A percentile compares a stretch with the other conserved stretches of the same genome.
Evolutionary conservation across 1,140 invertebrate species (phyloP).

Genomic region (Conus betulinus): DNA sequence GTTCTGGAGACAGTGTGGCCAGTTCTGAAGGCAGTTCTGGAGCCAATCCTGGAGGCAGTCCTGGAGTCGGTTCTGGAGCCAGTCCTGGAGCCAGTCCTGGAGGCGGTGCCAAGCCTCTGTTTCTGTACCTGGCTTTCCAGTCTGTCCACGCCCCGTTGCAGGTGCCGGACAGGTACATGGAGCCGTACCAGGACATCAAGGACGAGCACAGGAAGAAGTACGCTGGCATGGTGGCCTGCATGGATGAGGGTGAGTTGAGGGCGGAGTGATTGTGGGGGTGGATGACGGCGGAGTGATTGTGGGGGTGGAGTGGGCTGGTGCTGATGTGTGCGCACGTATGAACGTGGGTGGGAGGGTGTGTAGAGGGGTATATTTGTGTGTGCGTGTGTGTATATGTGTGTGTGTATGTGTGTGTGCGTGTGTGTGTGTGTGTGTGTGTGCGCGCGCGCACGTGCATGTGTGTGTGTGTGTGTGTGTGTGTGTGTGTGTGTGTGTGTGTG

Average conservation of each 20-base stretch:
- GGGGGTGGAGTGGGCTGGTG: background rate
- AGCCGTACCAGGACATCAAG: constrained; percentile 69
- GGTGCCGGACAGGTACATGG: constrained; percentile 61
- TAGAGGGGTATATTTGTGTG: no score
- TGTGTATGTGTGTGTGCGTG: no score
- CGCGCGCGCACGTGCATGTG: no score
- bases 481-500: no score
- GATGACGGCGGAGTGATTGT: background rate
- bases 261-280: background rate
- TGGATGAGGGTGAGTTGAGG: constrained; percentile 63
- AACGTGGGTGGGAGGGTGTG: no score
- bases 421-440: no score
- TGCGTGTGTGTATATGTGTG: no score
- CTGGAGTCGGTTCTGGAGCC: no score
- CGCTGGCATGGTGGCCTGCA: constrained; percentile 64
- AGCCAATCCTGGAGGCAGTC: background rate
- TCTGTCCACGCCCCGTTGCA: constrained; percentile 67
- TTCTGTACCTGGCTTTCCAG: constrained; percentile 71
- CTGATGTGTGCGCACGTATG: background rate
- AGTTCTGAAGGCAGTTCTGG: background rate
- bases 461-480: no score
- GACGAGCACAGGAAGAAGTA: constrained; percentile 51
- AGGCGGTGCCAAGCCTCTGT: constrained; percentile 61
- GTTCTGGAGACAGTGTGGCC: background rate
- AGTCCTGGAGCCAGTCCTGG: background rate